Base-by-base conservation (phyloP, 1,140 invertebrate genomes). In the Stegodyphus dumicola region DNA sequence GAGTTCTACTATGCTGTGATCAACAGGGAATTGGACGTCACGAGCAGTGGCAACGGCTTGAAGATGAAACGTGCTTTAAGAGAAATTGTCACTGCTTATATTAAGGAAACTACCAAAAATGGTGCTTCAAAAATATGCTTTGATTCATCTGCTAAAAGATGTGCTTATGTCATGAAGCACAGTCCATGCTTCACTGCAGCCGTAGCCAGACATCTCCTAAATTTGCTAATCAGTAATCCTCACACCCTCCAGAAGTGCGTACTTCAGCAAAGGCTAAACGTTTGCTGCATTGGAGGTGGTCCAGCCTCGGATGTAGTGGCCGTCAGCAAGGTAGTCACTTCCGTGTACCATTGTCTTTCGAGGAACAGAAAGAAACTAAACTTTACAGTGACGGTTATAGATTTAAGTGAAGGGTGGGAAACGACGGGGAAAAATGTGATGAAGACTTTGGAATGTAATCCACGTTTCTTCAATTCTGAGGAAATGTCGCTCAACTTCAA, bases 181-280 rank as follows among this genome's bases (percentile, higher is more conserved):
- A 53, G 80, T 66, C 56, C 80, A 0, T 83, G 70, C 9, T 75
- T 83, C 60, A 83, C 70, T 11, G 75, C 70, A n/a, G 71, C 80
- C 7, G 80, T 83, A 6, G 80, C 80, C 2, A 54, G 6, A 10
- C 69, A 83, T 33, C 60, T 81, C 18, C 15, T 33, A 9, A 5
- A n/a, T 49, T 9, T 73, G 7, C 6, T 52, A 5, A 33, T 33
- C 33, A 13, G 10, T 6, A 6, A 17, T n/a, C 15, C 9, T 7
- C 67, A 54, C 6, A 18, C 6, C 2, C 15, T 75, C 3, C 9
- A 54, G 0, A 17, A n/a, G 0, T 54, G 56, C 6, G 33, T 17
- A 7, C 53, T 75, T 2, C 7, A 75, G 53, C 18, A 10, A 13
- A 49, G 73, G 6, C 15, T 83, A 3, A 73, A 71, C 52, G n/a